A percentile compares a stretch with the other conserved stretches of the same genome.
Conservation (phyloP, 2,113 vertebrate species). For the Oriolus oriolus region DNA sequence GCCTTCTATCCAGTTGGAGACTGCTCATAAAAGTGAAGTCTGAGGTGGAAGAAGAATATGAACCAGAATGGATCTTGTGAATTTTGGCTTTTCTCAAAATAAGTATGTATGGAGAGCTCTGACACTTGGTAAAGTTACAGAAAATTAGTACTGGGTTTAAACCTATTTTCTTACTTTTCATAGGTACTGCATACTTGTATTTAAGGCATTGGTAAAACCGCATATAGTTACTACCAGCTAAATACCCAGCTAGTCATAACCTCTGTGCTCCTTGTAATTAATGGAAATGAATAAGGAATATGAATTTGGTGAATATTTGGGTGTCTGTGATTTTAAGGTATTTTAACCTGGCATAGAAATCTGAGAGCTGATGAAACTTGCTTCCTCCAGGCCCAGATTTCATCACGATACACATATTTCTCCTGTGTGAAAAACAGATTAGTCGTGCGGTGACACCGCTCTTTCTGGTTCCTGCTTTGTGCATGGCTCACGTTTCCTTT, state of each 20-base stretch:
- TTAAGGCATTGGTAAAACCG: not conserved
- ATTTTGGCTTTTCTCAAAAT: not conserved
- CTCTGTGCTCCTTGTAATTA: not conserved
- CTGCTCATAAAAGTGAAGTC: not conserved
- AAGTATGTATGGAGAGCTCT: not conserved
- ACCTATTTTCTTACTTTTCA: not conserved
- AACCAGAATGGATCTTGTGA: not conserved
- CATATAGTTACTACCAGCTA: not conserved
- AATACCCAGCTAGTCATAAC: not conserved
- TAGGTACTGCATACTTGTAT: not conserved
- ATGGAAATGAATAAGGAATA: not conserved
- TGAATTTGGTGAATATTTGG: not conserved
- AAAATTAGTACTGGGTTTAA: not conserved
- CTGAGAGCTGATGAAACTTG: not conserved
- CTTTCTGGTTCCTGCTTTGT: not conserved
- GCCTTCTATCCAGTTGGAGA: not conserved
- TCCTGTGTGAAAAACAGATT: not conserved
- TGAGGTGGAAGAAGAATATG: not conserved
- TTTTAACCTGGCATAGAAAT: not conserved
- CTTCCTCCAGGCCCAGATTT: not conserved
- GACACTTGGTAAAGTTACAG: not conserved
- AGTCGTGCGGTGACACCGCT: not conserved
- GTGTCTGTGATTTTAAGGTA: not conserved
- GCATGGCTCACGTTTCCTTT: not conserved
- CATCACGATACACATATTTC: not conserved